These are phyloP conservation scores for Molothrus ater DNA, from an alignment of 2,797 vertebrate genomes.

Conservation along the genomic window DNA sequence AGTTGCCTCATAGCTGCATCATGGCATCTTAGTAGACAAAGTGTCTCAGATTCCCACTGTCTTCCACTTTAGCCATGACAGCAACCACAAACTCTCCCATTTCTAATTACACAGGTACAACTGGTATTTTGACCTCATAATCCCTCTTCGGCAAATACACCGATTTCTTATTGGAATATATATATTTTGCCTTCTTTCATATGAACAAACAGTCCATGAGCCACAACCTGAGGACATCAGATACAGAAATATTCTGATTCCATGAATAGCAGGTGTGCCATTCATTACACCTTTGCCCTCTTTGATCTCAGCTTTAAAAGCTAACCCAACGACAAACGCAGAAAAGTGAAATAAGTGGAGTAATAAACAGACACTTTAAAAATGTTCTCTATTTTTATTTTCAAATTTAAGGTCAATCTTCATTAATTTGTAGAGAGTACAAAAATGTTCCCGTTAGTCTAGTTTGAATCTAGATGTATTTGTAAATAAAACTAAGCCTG, in stretches of 20 bases:
- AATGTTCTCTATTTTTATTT: constrained; percentile 13
- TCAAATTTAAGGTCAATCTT: background rate
- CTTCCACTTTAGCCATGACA: background rate
- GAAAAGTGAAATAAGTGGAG: background rate
- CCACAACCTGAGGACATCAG: background rate
- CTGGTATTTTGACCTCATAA: background rate
- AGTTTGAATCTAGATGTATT: background rate
- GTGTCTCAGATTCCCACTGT: background rate
- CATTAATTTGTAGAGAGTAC: background rate
- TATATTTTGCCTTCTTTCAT: background rate
- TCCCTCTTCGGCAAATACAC: background rate
- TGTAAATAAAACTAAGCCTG: background rate
- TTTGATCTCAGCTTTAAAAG: background rate
- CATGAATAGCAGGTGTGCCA: background rate
- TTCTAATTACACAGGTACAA: background rate
- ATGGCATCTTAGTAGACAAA: background rate
- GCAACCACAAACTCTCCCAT: background rate
- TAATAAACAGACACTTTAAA: background rate
- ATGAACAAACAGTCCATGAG: background rate
- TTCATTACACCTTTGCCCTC: background rate
- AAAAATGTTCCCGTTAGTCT: background rate
- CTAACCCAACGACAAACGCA: background rate
- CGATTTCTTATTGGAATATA: background rate
- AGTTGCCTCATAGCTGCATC: background rate
- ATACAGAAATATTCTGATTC: background rate